These are phyloP conservation scores for Rhodeus uyekii DNA, from an alignment of 2,797 vertebrate species.

Conservation along the genomic window DNA sequence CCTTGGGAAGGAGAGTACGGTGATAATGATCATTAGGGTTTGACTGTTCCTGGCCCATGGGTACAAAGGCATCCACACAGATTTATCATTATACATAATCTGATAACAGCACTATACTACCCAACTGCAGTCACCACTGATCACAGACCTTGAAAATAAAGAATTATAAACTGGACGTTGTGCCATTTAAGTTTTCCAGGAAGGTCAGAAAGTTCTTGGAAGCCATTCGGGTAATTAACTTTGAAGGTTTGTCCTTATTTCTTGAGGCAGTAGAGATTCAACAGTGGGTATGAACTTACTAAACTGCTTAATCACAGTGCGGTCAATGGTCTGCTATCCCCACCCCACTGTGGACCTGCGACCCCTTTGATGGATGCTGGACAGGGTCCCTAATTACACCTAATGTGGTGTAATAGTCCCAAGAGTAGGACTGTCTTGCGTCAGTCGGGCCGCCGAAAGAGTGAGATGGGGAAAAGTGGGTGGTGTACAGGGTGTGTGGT, in stretches of 20 bases:
- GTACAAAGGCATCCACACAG: conserved; percentile 45
- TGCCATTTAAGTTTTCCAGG: background rate
- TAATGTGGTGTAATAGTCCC: conserved; percentile 63
- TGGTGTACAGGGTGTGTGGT: conserved; percentile 49
- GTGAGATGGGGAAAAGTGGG: conserved; percentile 5
- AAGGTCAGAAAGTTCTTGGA: background rate
- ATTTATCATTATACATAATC: conserved; percentile 49
- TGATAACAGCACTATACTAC: conserved; percentile 44
- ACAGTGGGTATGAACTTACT: conserved; percentile 13
- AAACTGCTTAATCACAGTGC: conserved; percentile 1
- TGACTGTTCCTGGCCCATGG: conserved; percentile 23
- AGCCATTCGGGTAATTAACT: conserved; percentile 8
- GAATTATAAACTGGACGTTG: conserved; percentile 14
- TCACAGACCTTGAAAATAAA: background rate
- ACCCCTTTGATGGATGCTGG: conserved; percentile 56
- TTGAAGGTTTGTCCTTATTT: conserved; percentile 23
- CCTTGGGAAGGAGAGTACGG: conserved; percentile 18
- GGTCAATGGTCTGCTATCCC: conserved; percentile 32
- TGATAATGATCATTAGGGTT: conserved; percentile 38
- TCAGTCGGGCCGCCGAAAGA: conserved; percentile 37
- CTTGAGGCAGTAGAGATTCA: background rate
- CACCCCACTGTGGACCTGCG: conserved; percentile 20
- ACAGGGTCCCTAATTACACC: conserved; percentile 60
- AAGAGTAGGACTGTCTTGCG: conserved; percentile 48
- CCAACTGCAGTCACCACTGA: conserved; percentile 20